A percentile compares a stretch with the other conserved stretches of the same genome.
Evolutionary conservation across 1,140 invertebrate species (phyloP).

Genomic region (Apis laboriosa): DNA sequence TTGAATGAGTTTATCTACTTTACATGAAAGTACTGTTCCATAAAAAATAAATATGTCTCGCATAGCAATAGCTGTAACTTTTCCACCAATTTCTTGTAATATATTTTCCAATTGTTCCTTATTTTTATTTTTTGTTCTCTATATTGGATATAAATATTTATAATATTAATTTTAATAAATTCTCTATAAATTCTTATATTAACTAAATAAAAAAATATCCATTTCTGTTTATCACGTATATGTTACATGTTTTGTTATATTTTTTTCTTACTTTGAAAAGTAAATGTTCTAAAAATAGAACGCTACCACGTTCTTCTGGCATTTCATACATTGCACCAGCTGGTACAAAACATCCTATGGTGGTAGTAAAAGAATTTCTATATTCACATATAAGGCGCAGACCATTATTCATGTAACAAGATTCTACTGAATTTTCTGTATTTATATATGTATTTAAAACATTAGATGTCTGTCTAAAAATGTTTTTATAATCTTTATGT

Average conservation of each 20-base stretch:
- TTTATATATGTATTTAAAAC: neutral
- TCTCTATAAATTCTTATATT: neutral
- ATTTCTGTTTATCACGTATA: neutral
- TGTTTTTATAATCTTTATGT: neutral
- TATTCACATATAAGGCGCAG: slow-evolving; percentile 60
- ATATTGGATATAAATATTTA: neutral
- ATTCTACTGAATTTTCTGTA: slow-evolving; percentile 41
- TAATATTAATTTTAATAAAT: neutral
- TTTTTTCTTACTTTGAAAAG: slow-evolving; percentile 55
- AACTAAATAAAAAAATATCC: too few species aligned
- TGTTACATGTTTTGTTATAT: slow-evolving; percentile 3
- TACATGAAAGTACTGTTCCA: slow-evolving; percentile 53
- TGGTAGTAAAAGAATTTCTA: slow-evolving; percentile 50
- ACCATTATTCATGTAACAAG: slow-evolving; percentile 42
- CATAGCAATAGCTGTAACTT: slow-evolving; percentile 51
- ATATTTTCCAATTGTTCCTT: slow-evolving; percentile 48
- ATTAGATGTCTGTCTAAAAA: slow-evolving; percentile 7
- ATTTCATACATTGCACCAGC: slow-evolving; percentile 60
- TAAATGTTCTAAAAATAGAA: slow-evolving; percentile 62
- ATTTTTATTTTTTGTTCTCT: slow-evolving; percentile 53
- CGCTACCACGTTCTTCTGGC: slow-evolving; percentile 56
- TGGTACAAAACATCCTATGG: slow-evolving; percentile 59
- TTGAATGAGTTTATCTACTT: slow-evolving; percentile 54
- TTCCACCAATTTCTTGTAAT: slow-evolving; percentile 60
- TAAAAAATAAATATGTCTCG: slow-evolving; percentile 68